A percentile compares a stretch with the other conserved stretches of the same genome.
Evolutionary conservation across 2,797 vertebrate species (phyloP).

Genomic region (Pseudochromis fuscus): DNA sequence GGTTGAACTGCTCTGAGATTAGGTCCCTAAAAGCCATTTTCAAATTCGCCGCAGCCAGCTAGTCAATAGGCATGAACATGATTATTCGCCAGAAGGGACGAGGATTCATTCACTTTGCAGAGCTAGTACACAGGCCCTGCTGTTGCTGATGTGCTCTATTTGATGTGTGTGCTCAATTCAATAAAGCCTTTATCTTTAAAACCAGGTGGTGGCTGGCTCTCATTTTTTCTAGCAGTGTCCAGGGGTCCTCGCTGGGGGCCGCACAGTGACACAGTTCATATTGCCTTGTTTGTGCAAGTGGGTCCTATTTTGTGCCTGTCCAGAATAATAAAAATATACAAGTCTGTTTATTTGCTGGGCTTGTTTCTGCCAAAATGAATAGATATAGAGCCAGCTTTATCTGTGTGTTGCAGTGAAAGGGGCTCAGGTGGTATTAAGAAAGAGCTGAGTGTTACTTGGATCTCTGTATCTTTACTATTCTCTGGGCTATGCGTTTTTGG

Average conservation of each 20-base stretch:
- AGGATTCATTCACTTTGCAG: slow-evolving; percentile 71
- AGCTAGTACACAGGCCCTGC: slow-evolving; percentile 52
- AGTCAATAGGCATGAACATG: slow-evolving; percentile 55
- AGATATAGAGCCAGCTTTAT: slow-evolving; percentile 64
- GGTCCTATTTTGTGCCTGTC: slow-evolving; percentile 78
- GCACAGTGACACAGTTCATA: slow-evolving; percentile 73
- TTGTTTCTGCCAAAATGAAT: slow-evolving; percentile 78
- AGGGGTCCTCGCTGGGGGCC: slow-evolving; percentile 66
- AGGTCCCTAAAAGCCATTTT: slow-evolving; percentile 62
- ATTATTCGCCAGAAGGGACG: slow-evolving; percentile 60
- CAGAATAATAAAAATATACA: slow-evolving; percentile 82
- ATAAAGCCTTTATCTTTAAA: slow-evolving; percentile 80
- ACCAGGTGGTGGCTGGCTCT: slow-evolving; percentile 72
- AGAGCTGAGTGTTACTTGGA: slow-evolving; percentile 67
- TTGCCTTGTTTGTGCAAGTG: slow-evolving; percentile 79
- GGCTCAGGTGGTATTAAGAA: slow-evolving; percentile 79
- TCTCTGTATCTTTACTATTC: slow-evolving; percentile 62
- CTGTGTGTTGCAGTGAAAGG: slow-evolving; percentile 57
- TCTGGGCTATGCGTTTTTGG: slow-evolving; percentile 52
- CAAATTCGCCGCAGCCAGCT: slow-evolving; percentile 62
- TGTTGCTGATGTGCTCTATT: slow-evolving; percentile 68
- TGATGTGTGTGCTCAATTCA: slow-evolving; percentile 76
- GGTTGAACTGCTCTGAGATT: slow-evolving; percentile 56
- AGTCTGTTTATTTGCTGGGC: slow-evolving; percentile 77
- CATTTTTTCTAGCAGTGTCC: slow-evolving; percentile 61